Percentiles rank a stretch among this genome's conserved stretches.
phyloP scores from a whole-genome alignment of 1,140 invertebrate genomes.

The Nymphalis io region DNA sequence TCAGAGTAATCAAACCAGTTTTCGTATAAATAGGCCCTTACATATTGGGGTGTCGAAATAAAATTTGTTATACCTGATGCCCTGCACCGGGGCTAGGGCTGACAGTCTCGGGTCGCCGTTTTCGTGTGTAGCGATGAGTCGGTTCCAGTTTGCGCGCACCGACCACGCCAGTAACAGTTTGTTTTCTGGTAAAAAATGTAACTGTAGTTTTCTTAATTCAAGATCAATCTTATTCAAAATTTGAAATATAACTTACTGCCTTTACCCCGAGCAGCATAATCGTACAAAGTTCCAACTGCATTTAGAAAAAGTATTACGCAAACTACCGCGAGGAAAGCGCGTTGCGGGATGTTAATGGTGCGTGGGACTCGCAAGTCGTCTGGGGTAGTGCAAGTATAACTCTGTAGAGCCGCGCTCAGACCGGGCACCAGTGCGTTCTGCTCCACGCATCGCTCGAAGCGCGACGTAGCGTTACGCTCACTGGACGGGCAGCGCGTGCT shows the following conservation, averaged over 20 bases:
- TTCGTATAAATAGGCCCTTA: no score
- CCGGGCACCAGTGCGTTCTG: conserved; percentile 35
- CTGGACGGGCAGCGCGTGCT: conserved; percentile 39
- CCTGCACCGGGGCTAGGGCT: conserved; percentile 49
- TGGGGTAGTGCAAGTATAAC: conserved; percentile 41
- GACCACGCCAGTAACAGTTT: conserved; percentile 50
- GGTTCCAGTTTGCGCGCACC: conserved; percentile 47
- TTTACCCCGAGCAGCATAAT: conserved; percentile 35
- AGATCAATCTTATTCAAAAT: no score
- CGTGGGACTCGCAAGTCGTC: conserved; percentile 8
- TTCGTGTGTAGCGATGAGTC: conserved; percentile 44
- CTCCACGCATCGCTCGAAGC: conserved; percentile 53
- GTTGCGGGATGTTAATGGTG: conserved; percentile 35
- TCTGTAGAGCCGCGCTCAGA: conserved; percentile 35
- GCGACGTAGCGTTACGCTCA: conserved; percentile 39
- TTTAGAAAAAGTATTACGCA: conserved; percentile 44
- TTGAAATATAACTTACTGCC: conserved; percentile 53
- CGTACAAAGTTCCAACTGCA: conserved; percentile 50
- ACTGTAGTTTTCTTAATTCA: no score
- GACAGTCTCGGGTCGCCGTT: conserved; percentile 50
- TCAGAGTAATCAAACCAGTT: no score
- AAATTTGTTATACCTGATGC: conserved; percentile 41
- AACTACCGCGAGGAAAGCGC: conserved; percentile 38
- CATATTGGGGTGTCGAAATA: neutral
- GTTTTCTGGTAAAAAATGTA: conserved; percentile 35